Evolutionary conservation across 2,888 invertebrate genomes (phyloP).

Genomic region (Biston stratarius): DNA sequence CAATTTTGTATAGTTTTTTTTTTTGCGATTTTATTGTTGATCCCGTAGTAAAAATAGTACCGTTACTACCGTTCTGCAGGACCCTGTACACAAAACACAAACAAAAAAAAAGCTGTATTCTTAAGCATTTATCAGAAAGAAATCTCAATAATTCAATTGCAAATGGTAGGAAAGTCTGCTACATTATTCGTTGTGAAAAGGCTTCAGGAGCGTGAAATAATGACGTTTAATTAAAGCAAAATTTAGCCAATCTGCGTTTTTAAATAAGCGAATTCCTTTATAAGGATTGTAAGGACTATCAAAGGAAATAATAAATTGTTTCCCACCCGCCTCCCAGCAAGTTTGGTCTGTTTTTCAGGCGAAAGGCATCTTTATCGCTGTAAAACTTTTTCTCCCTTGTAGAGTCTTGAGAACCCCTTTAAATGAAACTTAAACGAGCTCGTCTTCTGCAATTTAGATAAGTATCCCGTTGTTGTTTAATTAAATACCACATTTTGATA

Average conservation of each 20-base stretch:
- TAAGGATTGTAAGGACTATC: conserved; percentile 60
- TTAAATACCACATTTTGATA: conserved; percentile 59
- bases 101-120: not conserved
- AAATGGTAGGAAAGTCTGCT: conserved; percentile 8
- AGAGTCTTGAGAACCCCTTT: conserved; percentile 66
- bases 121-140: not conserved
- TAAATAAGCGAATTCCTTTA: conserved; percentile 64
- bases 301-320: conserved; percentile 75
- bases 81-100: no score
- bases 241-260: conserved; percentile 49
- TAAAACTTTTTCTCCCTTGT: conserved; percentile 76
- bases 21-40: no score
- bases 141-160: conserved; percentile 5
- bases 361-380: conserved; percentile 80
- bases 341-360: conserved; percentile 70
- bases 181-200: conserved; percentile 28
- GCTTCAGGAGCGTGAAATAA: conserved; percentile 38
- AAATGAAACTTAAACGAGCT: conserved; percentile 78
- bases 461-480: conserved; percentile 68
- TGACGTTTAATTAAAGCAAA: conserved; percentile 50
- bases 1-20: no score
- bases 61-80: no score
- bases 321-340: conserved; percentile 66
- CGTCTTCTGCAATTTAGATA: conserved; percentile 73
- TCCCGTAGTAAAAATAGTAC: no score